Evolutionary conservation across 1,140 invertebrate genomes (phyloP).

Genomic region (Euura lappo): DNA sequence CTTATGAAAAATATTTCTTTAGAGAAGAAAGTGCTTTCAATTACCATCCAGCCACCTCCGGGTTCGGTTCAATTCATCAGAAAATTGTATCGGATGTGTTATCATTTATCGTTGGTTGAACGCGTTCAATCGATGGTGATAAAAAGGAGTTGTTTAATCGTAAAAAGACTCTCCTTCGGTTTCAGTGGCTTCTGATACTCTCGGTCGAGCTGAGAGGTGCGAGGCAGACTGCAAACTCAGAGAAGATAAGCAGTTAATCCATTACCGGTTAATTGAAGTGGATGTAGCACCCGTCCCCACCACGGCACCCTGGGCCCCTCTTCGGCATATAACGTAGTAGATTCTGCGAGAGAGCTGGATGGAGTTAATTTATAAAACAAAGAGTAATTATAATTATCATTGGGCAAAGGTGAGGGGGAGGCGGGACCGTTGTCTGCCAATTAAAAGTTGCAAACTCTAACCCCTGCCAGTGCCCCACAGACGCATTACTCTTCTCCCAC

Average conservation of each 20-base stretch:
- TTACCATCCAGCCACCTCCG: too few species aligned
- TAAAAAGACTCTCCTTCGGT: slow-evolving; percentile 13
- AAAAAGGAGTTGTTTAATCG: slow-evolving; percentile 6
- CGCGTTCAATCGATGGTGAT: background rate
- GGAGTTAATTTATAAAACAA: slow-evolving; percentile 48
- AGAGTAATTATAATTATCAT: slow-evolving; percentile 45
- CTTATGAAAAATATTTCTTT: too few species aligned
- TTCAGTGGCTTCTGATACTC: background rate
- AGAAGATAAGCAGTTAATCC: slow-evolving; percentile 47
- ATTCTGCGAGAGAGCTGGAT: slow-evolving; percentile 9
- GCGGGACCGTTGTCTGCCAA: slow-evolving; percentile 35
- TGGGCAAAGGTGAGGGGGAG: slow-evolving; percentile 9
- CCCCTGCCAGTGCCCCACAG: slow-evolving; percentile 17
- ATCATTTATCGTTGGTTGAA: too few species aligned
- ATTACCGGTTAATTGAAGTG: slow-evolving; percentile 48
- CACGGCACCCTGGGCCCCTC: background rate
- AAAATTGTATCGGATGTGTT: too few species aligned
- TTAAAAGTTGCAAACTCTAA: slow-evolving; percentile 44
- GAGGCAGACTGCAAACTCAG: slow-evolving; percentile 18
- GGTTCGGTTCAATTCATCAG: too few species aligned
- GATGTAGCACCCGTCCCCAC: slow-evolving; percentile 26
- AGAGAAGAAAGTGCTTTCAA: too few species aligned
- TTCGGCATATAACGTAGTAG: background rate
- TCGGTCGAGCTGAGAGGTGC: background rate
- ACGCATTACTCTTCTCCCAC: slow-evolving; percentile 5